These are phyloP conservation scores for Bombyx mori DNA, from an alignment of 1,140 invertebrate species.

Conservation along the genomic window ASM3026992v2 NC_085111.1:13911001-13911500, in stretches of 20 bases:
- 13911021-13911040: background rate
- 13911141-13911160: conserved; percentile 73
- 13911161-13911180: conserved; percentile 91
- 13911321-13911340: too few relatives aligned
- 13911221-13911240: conserved; percentile 91
- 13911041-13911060: conserved; percentile 89
- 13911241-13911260: conserved; percentile 72
- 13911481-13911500: too few relatives aligned
- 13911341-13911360: too few relatives aligned
- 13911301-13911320: too few relatives aligned
- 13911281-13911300: too few relatives aligned
- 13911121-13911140: conserved; percentile 83
- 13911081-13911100: conserved; percentile 93
- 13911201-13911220: conserved; percentile 99
- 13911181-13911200: conserved; percentile 90
- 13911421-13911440: too few relatives aligned
- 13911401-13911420: too few relatives aligned
- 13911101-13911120: conserved; percentile 98
- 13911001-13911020: background rate
- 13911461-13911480: too few relatives aligned
- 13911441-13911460: too few relatives aligned
- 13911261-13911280: conserved; percentile 26
- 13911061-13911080: conserved; percentile 96
- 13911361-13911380: too few relatives aligned
- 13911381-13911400: too few relatives aligned